These are phyloP conservation scores for Simalia tracyae DNA, from an alignment of 2,797 vertebrate genomes.

Conservation along the genomic window DNA sequence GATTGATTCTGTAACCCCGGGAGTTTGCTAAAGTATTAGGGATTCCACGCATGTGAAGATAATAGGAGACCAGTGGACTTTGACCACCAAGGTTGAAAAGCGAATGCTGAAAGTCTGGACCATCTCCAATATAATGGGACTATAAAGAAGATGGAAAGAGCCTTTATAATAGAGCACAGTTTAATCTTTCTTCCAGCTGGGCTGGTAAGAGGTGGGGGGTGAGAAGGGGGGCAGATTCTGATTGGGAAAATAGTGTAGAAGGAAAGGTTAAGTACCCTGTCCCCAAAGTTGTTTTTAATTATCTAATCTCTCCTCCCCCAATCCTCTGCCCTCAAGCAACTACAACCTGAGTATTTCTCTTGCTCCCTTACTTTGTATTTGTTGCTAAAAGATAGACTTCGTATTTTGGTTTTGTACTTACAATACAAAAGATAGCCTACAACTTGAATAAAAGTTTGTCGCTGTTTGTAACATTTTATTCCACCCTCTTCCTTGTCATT, in stretches of 20 bases:
- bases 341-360: neutral
- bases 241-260: neutral
- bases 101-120: slow-evolving; percentile 56
- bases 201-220: neutral
- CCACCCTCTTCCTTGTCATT: neutral
- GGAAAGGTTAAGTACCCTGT: neutral
- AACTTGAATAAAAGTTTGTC: neutral
- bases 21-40: slow-evolving; percentile 16
- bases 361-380: neutral
- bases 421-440: neutral
- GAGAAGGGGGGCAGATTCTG: neutral
- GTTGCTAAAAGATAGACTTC: neutral
- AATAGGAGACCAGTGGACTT: slow-evolving; percentile 67
- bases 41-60: slow-evolving; percentile 52
- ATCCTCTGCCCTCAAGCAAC: neutral
- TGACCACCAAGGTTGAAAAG: slow-evolving; percentile 62
- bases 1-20: slow-evolving; percentile 43
- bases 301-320: neutral
- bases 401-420: neutral
- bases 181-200: neutral
- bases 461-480: neutral
- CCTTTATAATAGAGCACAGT: neutral
- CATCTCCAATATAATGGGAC: slow-evolving; percentile 55
- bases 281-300: neutral
- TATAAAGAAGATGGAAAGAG: slow-evolving; percentile 43